Conservation (phyloP, 64 coral and sea anemone species). For the Pocillopora verrucosa region DNA sequence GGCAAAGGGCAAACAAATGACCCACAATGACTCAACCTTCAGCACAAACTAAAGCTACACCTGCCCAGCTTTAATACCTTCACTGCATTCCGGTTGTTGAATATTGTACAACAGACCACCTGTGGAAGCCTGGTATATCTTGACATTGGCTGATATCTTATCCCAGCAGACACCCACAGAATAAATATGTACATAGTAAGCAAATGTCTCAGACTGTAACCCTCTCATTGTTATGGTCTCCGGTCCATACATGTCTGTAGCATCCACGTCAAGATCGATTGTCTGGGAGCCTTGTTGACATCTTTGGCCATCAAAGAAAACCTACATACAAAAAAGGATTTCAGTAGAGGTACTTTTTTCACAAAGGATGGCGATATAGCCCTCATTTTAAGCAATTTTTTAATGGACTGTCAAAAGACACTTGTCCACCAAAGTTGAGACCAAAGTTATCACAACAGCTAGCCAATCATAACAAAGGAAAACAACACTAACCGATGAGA, state of each 20-base stretch:
- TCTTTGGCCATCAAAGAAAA: conserved; percentile 64
- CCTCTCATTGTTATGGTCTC: conserved; percentile 80
- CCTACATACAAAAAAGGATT: conserved; percentile 24
- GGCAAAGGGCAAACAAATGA: too few relatives aligned
- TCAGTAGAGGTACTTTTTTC: neutral
- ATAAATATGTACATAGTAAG: conserved; percentile 81
- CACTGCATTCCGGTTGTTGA: conserved; percentile 76
- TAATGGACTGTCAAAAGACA: too few relatives aligned
- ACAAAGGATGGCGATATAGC: too few relatives aligned
- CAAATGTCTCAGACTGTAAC: conserved; percentile 70
- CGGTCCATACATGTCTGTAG: conserved; percentile 81
- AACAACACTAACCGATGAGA: too few relatives aligned
- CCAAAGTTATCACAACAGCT: too few relatives aligned
- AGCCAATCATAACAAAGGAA: too few relatives aligned
- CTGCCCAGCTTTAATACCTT: conserved; percentile 45
- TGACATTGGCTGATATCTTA: conserved; percentile 80
- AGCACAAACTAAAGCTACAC: too few relatives aligned
- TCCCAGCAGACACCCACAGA: conserved; percentile 84
- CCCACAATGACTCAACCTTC: too few relatives aligned
- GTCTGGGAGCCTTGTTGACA: conserved; percentile 61
- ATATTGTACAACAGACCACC: conserved; percentile 78
- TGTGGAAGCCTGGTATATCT: conserved; percentile 77
- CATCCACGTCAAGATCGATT: conserved; percentile 79
- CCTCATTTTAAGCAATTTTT: too few relatives aligned
- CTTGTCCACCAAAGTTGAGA: too few relatives aligned